Evolutionary conservation across 2,797 vertebrate species (phyloP), one percentile per base, ranked within the genome.

Genomic region (Hippocampus kuda): DNA sequence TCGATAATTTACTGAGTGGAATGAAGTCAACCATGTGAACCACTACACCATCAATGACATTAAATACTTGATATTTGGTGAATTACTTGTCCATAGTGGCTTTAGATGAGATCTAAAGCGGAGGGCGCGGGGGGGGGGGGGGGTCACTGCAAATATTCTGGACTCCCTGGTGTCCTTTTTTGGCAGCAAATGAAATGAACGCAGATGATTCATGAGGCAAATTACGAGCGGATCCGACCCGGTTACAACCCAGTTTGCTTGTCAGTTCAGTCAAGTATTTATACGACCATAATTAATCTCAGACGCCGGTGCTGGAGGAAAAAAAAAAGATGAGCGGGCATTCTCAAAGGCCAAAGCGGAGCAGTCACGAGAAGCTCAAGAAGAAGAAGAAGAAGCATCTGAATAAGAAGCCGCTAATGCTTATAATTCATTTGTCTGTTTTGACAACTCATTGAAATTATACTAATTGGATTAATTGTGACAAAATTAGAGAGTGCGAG

Each of bases 101-200:
- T 67, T 75, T 85, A 85, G 86, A 82, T 75, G 71, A 71, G 78
- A 81, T 84, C 84, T 85, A 87, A 80, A 79, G 77, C 54, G 18
- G 81, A 20, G 59, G 77, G 77, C 54, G 18, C 80, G 18, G 59
- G 77, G 80, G 75, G 48, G 48, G 44, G 44, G 34, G 75, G 48
- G 48, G 44, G 44, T 6, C 34, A 38, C 34, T 38, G 62, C 75
- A 71, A 60, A 20, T 38, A 60, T 60, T 34, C 27, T 12, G 68
- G 71, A 64, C 63, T 72, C 72, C 70, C 63, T 30, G 3, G 59
- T 72, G 75, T 71, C 66, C 62, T 66, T 77, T 67, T 72, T 67
- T 71, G 67, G 57, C 24, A 15, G 72, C 67, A 72, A 76, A 76
- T 67, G 60, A 70, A 76, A 77, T 79, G 65, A 78, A 66, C 70